Evolutionary conservation across 2,888 invertebrate species (phyloP), one percentile per base, ranked within the genome.

Genomic region (Scotopteryx bipunctaria): DNA sequence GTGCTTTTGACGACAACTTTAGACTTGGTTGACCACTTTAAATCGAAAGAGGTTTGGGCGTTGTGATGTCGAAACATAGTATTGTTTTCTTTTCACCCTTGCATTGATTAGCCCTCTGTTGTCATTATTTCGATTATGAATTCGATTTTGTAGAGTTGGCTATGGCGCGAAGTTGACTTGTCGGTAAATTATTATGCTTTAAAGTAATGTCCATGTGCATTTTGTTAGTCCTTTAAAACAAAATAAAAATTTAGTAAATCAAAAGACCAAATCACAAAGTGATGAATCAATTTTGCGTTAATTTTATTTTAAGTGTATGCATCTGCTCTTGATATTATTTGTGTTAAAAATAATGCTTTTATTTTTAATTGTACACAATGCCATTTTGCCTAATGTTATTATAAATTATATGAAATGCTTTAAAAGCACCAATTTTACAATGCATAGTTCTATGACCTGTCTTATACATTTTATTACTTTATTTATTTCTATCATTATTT

Each of bases 301-400:
- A 69, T 70, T 76, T 73, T 78, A 77, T 74, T 78, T 72, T 78
- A 73, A 78, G 75, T 82, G 71, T 80, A 79, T 81, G 81, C 80
- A 81, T 86, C 85, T 81, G 78, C 81, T 84, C 81, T 84, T 87
- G 89, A 89, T 88, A 89, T 87, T 88, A 88, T 86, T 87, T 84
- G 79, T 86, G 79, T 87, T 86, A 79, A 83, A 83, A 83, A 78
- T 83, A 83, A 82, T 83, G 84, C 86, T 87, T 89, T 87, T 89
- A 87, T 86, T 87, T 86, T 86, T 83, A 86, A 85, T 52, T 86
- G 81, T 86, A 87, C 87, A 87, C 88, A 87, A 84, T 89, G 90
- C 90, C 90, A 89, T 90, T 89, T 89, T 90, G 90, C 90, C 88
- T 89, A 90, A 87, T 89, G 86, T 90, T 89, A 89, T 88, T 86